A percentile compares a stretch with the other conserved stretches of the same genome.
These are phyloP conservation scores for Casuarius casuarius DNA, from an alignment of 2,113 vertebrate species.

Conservation along the genomic window DNA sequence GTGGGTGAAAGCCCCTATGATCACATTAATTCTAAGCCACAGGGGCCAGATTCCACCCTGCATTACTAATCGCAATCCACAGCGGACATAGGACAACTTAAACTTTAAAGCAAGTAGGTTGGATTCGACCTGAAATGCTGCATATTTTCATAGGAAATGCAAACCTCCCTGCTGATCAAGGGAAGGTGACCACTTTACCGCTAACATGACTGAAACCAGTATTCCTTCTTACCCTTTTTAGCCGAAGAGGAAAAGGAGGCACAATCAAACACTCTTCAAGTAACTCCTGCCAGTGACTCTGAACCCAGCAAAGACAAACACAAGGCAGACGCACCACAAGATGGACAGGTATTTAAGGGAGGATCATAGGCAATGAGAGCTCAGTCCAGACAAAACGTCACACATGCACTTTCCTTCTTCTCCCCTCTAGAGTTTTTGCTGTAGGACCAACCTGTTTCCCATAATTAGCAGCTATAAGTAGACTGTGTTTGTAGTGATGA, in stretches of 20 bases:
- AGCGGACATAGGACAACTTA: neutral
- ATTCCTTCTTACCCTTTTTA: neutral
- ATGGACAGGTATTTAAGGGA: slow-evolving; percentile 61
- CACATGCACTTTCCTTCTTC: accelerated
- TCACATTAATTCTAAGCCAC: accelerated
- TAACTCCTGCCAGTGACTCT: slow-evolving; percentile 47
- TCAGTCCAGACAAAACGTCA: neutral
- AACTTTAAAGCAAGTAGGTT: neutral
- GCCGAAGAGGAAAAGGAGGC: slow-evolving; percentile 43
- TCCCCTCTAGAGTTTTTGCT: neutral
- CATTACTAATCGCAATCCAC: neutral
- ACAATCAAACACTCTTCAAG: slow-evolving; percentile 60
- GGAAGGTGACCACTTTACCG: accelerated
- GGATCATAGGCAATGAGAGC: neutral
- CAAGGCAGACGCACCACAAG: slow-evolving; percentile 22
- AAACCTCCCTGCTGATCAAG: neutral
- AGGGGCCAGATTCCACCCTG: neutral
- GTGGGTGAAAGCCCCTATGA: neutral
- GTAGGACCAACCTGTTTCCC: neutral
- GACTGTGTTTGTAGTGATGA: neutral
- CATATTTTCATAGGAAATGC: neutral
- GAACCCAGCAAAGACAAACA: slow-evolving; percentile 55
- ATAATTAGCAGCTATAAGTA: neutral
- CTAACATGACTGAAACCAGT: neutral
- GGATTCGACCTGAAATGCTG: neutral